A percentile compares a stretch with the other conserved stretches of the same genome.
Conservation (phyloP, 2,888 invertebrate genomes). For the Epirrita christyi region DNA sequence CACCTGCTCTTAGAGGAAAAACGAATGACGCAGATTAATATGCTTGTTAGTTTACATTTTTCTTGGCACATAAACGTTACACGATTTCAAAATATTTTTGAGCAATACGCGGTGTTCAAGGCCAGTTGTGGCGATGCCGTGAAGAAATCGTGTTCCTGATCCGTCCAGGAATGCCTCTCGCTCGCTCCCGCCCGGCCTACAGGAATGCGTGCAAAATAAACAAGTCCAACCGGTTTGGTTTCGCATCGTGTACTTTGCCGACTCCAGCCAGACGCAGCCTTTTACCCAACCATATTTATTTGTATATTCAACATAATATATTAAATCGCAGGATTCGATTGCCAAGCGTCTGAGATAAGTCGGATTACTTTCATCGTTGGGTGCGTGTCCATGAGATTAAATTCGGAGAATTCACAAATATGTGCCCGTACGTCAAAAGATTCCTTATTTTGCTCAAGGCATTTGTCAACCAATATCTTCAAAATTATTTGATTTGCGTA, state of each 20-base stretch:
- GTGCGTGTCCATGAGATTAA: conserved; percentile 25
- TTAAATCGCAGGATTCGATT: conserved; percentile 42
- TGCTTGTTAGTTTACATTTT: conserved; percentile 47
- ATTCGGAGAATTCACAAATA: conserved; percentile 20
- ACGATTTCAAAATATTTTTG: conserved; percentile 54
- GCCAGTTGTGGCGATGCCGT: conserved; percentile 59
- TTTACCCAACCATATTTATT: conserved; percentile 58
- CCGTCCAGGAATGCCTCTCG: conserved; percentile 71
- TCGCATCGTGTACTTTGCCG: conserved; percentile 70
- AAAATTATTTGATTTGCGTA: no score
- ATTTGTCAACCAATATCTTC: no score
- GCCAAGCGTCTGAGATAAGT: conserved; percentile 44
- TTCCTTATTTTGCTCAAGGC: background rate
- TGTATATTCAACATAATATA: conserved; percentile 44
- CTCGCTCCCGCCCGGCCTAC: conserved; percentile 69
- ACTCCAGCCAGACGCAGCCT: conserved; percentile 59
- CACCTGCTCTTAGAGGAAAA: conserved; percentile 36
- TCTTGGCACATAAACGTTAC: conserved; percentile 45
- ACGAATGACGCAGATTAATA: conserved; percentile 50
- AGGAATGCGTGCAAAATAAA: conserved; percentile 84
- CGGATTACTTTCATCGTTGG: conserved; percentile 39
- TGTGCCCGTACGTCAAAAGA: background rate
- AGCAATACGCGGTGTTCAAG: conserved; percentile 63
- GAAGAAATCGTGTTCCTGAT: conserved; percentile 71
- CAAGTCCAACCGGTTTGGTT: conserved; percentile 76